Percentiles rank a stretch among this genome's conserved stretches.
Evolutionary conservation across 2,888 invertebrate genomes (phyloP).

Genomic region (Marasmarcha lunaedactyla): DNA sequence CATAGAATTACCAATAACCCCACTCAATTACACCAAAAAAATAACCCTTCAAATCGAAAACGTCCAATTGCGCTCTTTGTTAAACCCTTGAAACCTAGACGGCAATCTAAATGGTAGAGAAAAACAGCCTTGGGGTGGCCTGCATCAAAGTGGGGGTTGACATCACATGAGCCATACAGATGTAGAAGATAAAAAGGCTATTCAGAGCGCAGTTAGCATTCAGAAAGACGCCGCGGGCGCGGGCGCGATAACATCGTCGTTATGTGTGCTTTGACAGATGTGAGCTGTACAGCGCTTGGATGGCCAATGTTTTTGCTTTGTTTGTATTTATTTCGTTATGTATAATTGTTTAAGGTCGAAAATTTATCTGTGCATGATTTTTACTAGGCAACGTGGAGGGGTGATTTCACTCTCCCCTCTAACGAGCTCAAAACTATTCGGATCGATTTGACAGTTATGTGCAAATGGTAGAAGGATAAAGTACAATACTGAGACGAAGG

Average conservation of each 20-base stretch:
- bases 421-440: no score
- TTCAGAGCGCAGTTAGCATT: constrained; percentile 61
- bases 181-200: constrained; percentile 43
- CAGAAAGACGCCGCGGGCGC: constrained; percentile 61
- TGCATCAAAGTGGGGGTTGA: constrained; percentile 39
- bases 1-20: neutral
- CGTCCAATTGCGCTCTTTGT: constrained; percentile 20
- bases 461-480: no score
- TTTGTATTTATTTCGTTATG: no score
- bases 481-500: no score
- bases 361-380: no score
- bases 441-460: no score
- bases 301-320: no score
- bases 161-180: constrained; percentile 36
- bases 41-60: neutral
- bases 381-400: no score
- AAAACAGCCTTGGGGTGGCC: constrained; percentile 50
- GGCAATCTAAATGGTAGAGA: constrained; percentile 53
- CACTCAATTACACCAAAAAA: neutral
- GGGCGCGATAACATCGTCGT: constrained; percentile 55
- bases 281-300: constrained; percentile 18
- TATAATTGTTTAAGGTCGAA: no score
- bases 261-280: constrained; percentile 28
- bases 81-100: constrained; percentile 33
- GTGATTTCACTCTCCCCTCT: no score